These are phyloP conservation scores for Rhabdophis nuchalis DNA, from an alignment of 2,797 vertebrate species.

Conservation along the genomic window DNA sequence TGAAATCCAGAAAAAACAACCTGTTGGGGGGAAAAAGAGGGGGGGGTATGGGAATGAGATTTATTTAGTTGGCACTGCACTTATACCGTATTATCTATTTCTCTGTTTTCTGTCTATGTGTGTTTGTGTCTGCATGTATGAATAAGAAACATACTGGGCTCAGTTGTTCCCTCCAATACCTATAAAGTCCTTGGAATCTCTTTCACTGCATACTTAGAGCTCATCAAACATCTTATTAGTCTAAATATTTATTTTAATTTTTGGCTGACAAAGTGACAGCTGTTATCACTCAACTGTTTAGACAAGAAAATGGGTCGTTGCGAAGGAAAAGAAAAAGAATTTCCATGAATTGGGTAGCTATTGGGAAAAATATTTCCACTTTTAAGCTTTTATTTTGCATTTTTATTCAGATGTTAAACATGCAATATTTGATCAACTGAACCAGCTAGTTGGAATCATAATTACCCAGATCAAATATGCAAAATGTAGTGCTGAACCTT, in stretches of 20 bases:
- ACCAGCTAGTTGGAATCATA: background rate
- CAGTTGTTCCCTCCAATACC: constrained; percentile 12
- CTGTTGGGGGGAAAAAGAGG: background rate
- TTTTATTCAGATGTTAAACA: constrained; percentile 6
- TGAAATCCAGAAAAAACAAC: constrained; percentile 45
- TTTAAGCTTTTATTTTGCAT: background rate
- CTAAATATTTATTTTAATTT: background rate
- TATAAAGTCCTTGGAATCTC: constrained; percentile 10
- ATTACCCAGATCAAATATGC: background rate
- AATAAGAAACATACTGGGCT: constrained; percentile 11
- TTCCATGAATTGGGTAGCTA: background rate
- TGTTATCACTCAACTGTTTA: background rate
- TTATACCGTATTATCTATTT: constrained; percentile 2
- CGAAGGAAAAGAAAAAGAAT: background rate
- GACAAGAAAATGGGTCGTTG: background rate
- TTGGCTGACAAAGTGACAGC: background rate
- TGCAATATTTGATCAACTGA: background rate
- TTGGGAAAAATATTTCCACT: background rate
- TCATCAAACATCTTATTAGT: constrained; percentile 18
- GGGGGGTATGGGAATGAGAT: constrained; percentile 21
- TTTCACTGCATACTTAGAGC: background rate
- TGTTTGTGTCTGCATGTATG: background rate
- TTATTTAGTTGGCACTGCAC: constrained; percentile 36
- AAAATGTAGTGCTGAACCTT: background rate
- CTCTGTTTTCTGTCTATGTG: background rate